Conservation (phyloP, 2,888 invertebrate species). For the Drosophila subquinaria region DNA sequence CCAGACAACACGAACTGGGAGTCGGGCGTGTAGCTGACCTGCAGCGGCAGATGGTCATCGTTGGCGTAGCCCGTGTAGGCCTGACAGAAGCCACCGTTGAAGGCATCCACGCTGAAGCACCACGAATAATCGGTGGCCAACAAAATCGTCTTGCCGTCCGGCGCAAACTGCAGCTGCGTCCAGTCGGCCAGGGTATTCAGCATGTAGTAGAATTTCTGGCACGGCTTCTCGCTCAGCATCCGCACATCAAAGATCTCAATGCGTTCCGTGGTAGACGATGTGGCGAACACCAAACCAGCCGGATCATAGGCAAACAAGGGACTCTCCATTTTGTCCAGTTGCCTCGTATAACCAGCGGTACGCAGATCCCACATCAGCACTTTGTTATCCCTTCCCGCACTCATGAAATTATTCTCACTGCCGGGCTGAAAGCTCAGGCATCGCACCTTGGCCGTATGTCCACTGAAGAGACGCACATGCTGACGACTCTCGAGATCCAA, state of each 20-base stretch:
- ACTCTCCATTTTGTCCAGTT: conserved; percentile 8
- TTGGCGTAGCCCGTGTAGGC: conserved; percentile 40
- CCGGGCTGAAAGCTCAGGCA: conserved; percentile 40
- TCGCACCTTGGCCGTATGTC: conserved; percentile 22
- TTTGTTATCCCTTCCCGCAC: conserved; percentile 45
- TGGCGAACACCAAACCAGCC: conserved; percentile 48
- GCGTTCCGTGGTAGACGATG: conserved; percentile 10
- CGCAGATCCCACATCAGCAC: conserved; percentile 61
- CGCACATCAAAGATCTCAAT: conserved; percentile 57
- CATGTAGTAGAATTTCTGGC: conserved; percentile 41
- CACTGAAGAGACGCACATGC: conserved; percentile 35
- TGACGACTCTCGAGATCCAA: conserved; percentile 38
- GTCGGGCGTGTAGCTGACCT: conserved; percentile 49
- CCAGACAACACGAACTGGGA: conserved; percentile 58
- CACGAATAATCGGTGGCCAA: conserved; percentile 46
- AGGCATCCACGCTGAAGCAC: conserved; percentile 56
- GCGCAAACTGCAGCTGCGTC: conserved; percentile 61
- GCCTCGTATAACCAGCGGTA: background rate
- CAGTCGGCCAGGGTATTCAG: conserved; percentile 32
- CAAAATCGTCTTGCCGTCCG: conserved; percentile 53
- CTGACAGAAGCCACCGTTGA: conserved; percentile 35
- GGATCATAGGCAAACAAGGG: conserved; percentile 56
- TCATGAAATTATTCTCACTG: conserved; percentile 40
- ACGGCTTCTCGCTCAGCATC: conserved; percentile 32
- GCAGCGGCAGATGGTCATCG: conserved; percentile 20